These are phyloP conservation scores for Petroica traversi DNA, from an alignment of 2,113 vertebrate genomes.

Conservation along the genomic window DNA sequence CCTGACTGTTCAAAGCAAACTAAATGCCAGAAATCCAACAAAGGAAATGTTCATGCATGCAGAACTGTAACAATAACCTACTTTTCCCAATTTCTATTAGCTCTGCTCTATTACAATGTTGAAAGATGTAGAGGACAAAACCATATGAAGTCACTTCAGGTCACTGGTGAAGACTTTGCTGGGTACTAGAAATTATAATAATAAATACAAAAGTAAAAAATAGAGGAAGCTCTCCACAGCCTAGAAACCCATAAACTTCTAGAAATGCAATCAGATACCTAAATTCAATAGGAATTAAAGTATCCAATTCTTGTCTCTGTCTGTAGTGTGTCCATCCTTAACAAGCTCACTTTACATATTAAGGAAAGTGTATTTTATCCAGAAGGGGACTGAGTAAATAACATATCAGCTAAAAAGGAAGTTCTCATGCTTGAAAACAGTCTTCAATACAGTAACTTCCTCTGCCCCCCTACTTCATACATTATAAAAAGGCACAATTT, in stretches of 20 bases:
- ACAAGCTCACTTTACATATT: background rate
- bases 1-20: background rate
- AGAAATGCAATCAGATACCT: background rate
- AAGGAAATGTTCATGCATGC: background rate
- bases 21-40: background rate
- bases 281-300: background rate
- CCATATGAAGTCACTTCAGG: background rate
- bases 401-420: background rate
- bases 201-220: background rate
- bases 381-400: background rate
- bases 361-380: background rate
- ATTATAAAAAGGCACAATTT: background rate
- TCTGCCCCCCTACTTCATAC: fast-evolving
- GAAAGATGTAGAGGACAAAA: background rate
- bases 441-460: background rate
- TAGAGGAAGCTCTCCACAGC: background rate
- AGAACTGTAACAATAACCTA: background rate
- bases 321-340: background rate
- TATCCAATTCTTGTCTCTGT: background rate
- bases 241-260: background rate
- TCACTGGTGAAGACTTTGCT: background rate
- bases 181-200: background rate
- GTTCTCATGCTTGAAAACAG: background rate
- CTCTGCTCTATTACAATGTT: background rate
- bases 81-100: background rate